Evolutionary conservation across 2,888 invertebrate genomes (phyloP).

Genomic region (Watsonalla cultraria): DNA sequence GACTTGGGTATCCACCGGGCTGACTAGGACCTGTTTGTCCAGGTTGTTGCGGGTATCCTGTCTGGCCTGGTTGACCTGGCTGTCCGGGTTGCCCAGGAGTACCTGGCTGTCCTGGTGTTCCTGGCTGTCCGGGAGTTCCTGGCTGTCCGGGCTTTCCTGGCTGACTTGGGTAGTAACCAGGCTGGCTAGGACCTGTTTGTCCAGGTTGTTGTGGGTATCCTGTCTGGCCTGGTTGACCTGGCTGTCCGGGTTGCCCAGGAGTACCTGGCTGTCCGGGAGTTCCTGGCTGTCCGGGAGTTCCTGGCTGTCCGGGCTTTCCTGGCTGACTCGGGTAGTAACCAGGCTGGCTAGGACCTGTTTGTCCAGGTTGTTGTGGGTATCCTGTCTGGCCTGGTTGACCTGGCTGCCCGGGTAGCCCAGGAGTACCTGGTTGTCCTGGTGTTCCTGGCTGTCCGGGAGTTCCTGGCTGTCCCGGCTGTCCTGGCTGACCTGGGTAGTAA

Average conservation of each 20-base stretch:
- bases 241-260: slow-evolving; percentile 27
- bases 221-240: slow-evolving; percentile 18
- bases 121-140: slow-evolving; percentile 15
- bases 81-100: slow-evolving; percentile 17
- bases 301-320: slow-evolving; percentile 17
- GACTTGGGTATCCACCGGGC: not conserved
- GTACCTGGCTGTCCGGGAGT: slow-evolving; percentile 50
- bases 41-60: slow-evolving; percentile 23
- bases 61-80: slow-evolving; percentile 21
- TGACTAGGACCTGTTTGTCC: slow-evolving; percentile 8
- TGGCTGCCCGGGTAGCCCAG: too few species aligned
- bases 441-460: slow-evolving; percentile 17
- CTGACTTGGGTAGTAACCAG: too few species aligned
- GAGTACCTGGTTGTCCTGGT: slow-evolving; percentile 17
- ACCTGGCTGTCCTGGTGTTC: slow-evolving; percentile 19
- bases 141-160: slow-evolving; percentile 14
- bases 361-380: slow-evolving; percentile 61
- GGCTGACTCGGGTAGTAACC: slow-evolving; percentile 18
- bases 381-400: slow-evolving; percentile 25
- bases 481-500: slow-evolving; percentile 25
- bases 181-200: too few species aligned
- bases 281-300: slow-evolving; percentile 29
- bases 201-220: slow-evolving; percentile 6
- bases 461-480: slow-evolving; percentile 31
- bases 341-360: slow-evolving; percentile 17